Base-by-base conservation (phyloP, 2,888 invertebrate species). In the Vandiemenella viatica region DNA sequence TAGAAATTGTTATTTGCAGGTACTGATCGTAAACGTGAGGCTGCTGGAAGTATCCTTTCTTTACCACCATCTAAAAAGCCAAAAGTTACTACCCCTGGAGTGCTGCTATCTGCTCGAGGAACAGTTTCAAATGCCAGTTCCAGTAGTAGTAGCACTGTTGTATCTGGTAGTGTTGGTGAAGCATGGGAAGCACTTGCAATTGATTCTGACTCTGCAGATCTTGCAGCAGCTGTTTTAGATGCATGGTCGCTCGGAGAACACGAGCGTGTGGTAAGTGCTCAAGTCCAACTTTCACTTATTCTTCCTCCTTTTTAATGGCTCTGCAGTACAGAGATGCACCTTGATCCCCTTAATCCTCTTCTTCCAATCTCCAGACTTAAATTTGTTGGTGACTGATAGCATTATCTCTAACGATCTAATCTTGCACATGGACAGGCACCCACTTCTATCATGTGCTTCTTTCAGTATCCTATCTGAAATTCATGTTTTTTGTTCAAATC, bases 131-230 rank as follows among this genome's bases (percentile, higher is more conserved):
- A n/a, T n/a, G n/a, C n/a, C n/a, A n/a, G n/a, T n/a, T n/a, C n/a
- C n/a, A n/a, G n/a, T n/a, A n/a, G n/a, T n/a, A n/a, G n/a, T n/a
- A n/a, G n/a, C n/a, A n/a, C n/a, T n/a, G 46, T 46, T 18, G 38
- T 43, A 42, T 51, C 18, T 21, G 50, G 32, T 22, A 53, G 49
- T 10, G 57, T 8, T 48, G 60, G 46, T 54, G 79, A 82, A 57
- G 71, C 76, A 17, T 83, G 83, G 83, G 83, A 83, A 61, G 74
- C 76, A 51, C 65, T 77, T 38, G 85, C 85, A 0, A 67, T 83
- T 15, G 92, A 92, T 49, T 81, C 84, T 55, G 92, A 92, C 53
- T 75, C 86, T 10, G 74, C 77, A 5, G 87, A 86, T 51, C 69
- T 92, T 16, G 79, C 89, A 13, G 78, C 80, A 17, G 76, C 77